Conservation (phyloP, 1,140 invertebrate species). For the Aradophagus sp. region DNA sequence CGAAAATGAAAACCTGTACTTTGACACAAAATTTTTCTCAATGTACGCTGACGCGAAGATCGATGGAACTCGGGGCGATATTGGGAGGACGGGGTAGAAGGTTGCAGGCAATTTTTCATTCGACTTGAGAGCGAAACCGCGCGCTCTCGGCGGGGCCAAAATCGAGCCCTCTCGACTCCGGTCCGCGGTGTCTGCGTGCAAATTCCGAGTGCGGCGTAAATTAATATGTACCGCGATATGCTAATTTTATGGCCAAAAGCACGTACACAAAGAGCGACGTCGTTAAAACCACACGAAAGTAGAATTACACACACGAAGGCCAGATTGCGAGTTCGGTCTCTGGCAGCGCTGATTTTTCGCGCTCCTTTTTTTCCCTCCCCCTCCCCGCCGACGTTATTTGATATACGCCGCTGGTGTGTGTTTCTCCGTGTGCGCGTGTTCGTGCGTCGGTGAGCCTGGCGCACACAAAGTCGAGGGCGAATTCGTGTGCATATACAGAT, state of each 20-base stretch:
- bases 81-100: no score
- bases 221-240: conserved; percentile 59
- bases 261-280: conserved; percentile 50
- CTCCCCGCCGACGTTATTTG: conserved; percentile 41
- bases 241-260: conserved; percentile 60
- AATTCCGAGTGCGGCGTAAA: conserved; percentile 48
- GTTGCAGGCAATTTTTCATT: no score
- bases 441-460: no score
- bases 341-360: conserved; percentile 48
- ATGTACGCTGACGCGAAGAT: no score
- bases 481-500: conserved; percentile 17
- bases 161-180: conserved; percentile 39
- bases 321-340: conserved; percentile 52
- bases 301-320: conserved; percentile 61
- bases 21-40: no score
- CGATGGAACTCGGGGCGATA: no score
- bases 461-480: no score
- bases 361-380: conserved; percentile 34
- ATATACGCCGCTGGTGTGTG: conserved; percentile 14
- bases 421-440: conserved; percentile 5
- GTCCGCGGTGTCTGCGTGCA: conserved; percentile 45
- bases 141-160: conserved; percentile 20
- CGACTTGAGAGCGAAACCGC: no score
- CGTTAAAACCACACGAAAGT: conserved; percentile 61
- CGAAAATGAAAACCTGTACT: no score